Conservation (phyloP, 2,113 vertebrate genomes). For the Sylvilagus bachmani region DNA sequence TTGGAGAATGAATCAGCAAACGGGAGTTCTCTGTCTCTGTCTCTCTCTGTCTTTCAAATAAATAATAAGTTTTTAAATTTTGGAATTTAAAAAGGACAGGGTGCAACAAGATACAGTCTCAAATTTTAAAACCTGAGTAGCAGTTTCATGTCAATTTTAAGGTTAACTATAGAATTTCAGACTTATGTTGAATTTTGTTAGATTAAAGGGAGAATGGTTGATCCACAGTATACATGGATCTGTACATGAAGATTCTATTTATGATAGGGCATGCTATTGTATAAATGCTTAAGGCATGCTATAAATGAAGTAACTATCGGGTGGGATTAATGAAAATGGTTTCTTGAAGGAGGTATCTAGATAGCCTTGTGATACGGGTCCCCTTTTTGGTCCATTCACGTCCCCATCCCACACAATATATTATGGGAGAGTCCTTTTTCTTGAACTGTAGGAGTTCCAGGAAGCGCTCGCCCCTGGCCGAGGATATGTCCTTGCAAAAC, state of each 20-base stretch:
- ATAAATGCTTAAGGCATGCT: slow-evolving; percentile 7
- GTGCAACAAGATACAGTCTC: slow-evolving; percentile 18
- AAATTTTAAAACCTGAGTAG: slow-evolving; percentile 49
- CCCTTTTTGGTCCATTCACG: slow-evolving; percentile 81
- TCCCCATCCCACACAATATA: slow-evolving; percentile 87
- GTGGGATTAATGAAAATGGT: slow-evolving; percentile 69
- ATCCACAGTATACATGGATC: neutral
- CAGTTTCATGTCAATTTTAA: slow-evolving; percentile 53
- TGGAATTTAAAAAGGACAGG: neutral
- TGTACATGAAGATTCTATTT: slow-evolving; percentile 4
- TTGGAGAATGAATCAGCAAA: too few species aligned
- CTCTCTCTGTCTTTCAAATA: too few species aligned
- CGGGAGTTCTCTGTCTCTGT: too few species aligned
- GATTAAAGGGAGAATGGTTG: slow-evolving; percentile 20
- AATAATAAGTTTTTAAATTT: neutral
- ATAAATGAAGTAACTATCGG: slow-evolving; percentile 64
- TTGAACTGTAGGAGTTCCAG: slow-evolving; percentile 91
- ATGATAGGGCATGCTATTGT: neutral
- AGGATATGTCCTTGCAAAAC: slow-evolving; percentile 91
- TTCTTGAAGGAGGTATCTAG: slow-evolving; percentile 76
- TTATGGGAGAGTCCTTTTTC: slow-evolving; percentile 93
- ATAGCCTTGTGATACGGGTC: slow-evolving; percentile 78
- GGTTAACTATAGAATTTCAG: slow-evolving; percentile 46
- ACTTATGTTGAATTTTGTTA: slow-evolving; percentile 45
- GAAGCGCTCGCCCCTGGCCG: slow-evolving; percentile 89